A percentile compares a stretch with the other conserved stretches of the same genome.
Conservation (phyloP, 2,797 vertebrate species). For the Poecilia wingei region DNA sequence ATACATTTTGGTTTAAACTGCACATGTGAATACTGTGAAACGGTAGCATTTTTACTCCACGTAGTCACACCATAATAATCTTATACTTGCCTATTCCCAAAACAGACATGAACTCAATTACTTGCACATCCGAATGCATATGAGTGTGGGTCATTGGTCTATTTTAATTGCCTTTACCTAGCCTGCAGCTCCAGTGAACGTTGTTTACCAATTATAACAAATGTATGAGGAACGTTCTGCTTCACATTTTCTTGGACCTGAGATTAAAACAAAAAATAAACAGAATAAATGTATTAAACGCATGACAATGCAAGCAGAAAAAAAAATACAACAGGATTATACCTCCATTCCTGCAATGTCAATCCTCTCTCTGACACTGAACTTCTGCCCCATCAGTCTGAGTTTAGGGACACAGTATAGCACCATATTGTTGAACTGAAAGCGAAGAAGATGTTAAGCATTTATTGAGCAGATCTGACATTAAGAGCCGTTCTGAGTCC, state of each 20-base stretch:
- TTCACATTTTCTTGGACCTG: constrained; percentile 93
- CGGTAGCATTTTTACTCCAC: background rate
- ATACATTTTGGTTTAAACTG: background rate
- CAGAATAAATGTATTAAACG: background rate
- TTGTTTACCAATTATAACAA: constrained; percentile 90
- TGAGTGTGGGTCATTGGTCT: background rate
- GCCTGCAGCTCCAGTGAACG: constrained; percentile 93
- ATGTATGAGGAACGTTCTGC: constrained; percentile 87
- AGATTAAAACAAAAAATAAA: constrained; percentile 16
- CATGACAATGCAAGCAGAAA: background rate
- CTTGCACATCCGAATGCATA: background rate
- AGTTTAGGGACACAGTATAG: constrained; percentile 97
- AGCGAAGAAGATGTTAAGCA: background rate
- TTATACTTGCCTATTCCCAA: background rate
- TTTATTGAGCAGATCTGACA: background rate
- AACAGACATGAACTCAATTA: background rate
- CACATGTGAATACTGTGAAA: background rate
- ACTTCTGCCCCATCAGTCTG: constrained; percentile 95
- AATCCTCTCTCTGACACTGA: constrained; percentile 95
- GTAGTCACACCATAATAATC: background rate
- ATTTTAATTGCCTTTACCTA: constrained; percentile 78
- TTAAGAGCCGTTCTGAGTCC: background rate
- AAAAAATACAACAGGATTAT: constrained; percentile 3
- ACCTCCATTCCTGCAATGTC: constrained; percentile 97
- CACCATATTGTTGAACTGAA: constrained; percentile 97